Evolutionary conservation across 2,113 vertebrate species (phyloP), one percentile per base, ranked within the genome.

Genomic region (Megaleporinus macrocephalus): DNA sequence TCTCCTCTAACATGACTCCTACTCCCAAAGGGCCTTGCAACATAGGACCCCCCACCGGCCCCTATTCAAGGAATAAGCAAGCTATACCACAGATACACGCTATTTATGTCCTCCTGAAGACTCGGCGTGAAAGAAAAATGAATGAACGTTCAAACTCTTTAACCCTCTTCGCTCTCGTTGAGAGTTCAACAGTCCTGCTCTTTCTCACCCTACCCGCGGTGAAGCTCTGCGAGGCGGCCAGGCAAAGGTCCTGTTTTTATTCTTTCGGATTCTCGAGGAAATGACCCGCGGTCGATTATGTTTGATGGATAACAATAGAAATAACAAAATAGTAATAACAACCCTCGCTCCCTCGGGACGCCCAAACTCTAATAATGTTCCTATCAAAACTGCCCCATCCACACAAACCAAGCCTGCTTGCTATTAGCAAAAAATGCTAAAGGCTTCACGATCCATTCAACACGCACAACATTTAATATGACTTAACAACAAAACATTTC

Each of bases 41-140:
- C 16, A 59, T 10, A 59, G 27, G 77, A 80, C 76, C 82, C 55
- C 88, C 83, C 80, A n/a, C 29, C 26, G 29, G 33, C n/a, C 86
- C 85, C 88, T 22, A 85, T 78, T 75, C 80, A 47, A 66, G 69
- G 81, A 89, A 88, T 90, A 88, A 89, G 83, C 84, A 20, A 61
- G 62, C 59, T 30, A 59, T 71, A 47, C 78, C 71, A 76, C 55
- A 90, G 89, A 51, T 72, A 70, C 57, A 55, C 29, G 72, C 84
- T 85, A 79, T 85, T 85, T 83, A 83, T 81, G 69, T 44, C 49
- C 33, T 47, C 44, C 41, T 62, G 33, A 33, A 78, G 66, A 55
- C 49, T 68, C 41, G n/a, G 24, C 70, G 51, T 72, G 63, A 20
- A 70, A 36, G 69, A 75, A 84, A 73, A 74, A 76, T 78, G 22